Evolutionary conservation across 2,888 invertebrate species (phyloP), one percentile per base, ranked within the genome.

Genomic region (Polietes domitor): DNA sequence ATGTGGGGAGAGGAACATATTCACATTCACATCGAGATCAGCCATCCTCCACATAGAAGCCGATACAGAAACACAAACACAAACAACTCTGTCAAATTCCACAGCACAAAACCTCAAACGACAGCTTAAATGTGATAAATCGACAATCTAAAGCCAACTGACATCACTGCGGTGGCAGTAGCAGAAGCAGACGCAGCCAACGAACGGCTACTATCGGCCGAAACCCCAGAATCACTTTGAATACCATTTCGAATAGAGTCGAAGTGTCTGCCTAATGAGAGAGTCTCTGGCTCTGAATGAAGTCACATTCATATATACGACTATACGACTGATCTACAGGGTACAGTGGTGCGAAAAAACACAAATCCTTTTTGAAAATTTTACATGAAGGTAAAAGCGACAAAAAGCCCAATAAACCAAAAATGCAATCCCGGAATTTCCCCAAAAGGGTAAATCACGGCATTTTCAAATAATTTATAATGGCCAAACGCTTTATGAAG

Each of bases 111-210:
- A 47, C 15, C 15, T n/a, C 7, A 43, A 61, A 73, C 28, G 58
- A 75, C 63, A 50, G 63, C 17, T 58, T 74, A 74, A 74, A 63
- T 19, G 74, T 63, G 61, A 63, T 63, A 63, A 75, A 75, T 61
- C 43, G 17, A 61, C 41, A 47, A 24, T 24, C 58, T 26, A 26
- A 58, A 58, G 58, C 24, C 58, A 58, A 58, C 15, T 58, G 58
- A 58, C 58, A 58, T 19, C 58, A 58, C n/a, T 2, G 12, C 15
- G 26, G 26, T 26, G 26, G 24, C 24, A 58, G 21, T 21, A 24
- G 9, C 55, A 24, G 55, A 9, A 24, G 26, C 58, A 58, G 15
- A 6, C 15, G 24, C 53, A 58, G 24, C 26, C 58, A 26, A 2
- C 10, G 47, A n/a, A 4, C 47, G 47, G n/a, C 9, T 41, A 32